phyloP scores from a whole-genome alignment of 2,888 invertebrate genomes.

The Dysmachus trigonus region DNA sequence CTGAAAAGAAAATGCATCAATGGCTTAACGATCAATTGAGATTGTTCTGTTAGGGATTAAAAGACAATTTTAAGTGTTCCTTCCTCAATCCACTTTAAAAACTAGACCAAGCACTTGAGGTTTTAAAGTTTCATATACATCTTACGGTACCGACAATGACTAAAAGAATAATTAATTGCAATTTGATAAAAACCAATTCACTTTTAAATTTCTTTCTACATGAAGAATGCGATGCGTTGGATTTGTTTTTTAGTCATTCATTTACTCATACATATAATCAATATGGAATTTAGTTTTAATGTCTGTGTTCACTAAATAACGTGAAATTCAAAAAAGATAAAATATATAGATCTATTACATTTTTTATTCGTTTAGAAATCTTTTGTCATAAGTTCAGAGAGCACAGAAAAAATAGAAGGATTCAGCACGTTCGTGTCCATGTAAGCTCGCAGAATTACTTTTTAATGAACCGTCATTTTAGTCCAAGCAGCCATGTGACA shows the following conservation, averaged over 20 bases:
- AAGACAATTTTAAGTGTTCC: slow-evolving; percentile 14
- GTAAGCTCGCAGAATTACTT: no score
- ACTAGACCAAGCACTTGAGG: neutral
- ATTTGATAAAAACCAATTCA: neutral
- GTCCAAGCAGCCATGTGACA: no score
- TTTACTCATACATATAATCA: neutral
- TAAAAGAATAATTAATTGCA: neutral
- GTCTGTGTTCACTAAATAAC: no score
- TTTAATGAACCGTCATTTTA: no score
- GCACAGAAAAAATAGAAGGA: no score
- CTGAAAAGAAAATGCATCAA: slow-evolving; percentile 16
- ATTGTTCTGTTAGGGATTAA: slow-evolving; percentile 1
- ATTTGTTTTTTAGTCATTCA: neutral
- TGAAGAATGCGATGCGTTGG: neutral
- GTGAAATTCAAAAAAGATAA: no score
- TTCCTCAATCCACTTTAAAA: neutral
- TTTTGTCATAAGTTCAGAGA: no score
- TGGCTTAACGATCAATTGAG: neutral
- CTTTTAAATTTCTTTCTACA: neutral
- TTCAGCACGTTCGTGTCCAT: no score
- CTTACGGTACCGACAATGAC: neutral
- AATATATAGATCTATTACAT: no score
- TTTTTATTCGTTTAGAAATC: no score
- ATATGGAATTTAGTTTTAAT: no score
- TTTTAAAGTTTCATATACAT: neutral